These are phyloP conservation scores for Eugnorisma glareosa DNA, from an alignment of 2,888 invertebrate genomes.

Conservation along the genomic window DNA sequence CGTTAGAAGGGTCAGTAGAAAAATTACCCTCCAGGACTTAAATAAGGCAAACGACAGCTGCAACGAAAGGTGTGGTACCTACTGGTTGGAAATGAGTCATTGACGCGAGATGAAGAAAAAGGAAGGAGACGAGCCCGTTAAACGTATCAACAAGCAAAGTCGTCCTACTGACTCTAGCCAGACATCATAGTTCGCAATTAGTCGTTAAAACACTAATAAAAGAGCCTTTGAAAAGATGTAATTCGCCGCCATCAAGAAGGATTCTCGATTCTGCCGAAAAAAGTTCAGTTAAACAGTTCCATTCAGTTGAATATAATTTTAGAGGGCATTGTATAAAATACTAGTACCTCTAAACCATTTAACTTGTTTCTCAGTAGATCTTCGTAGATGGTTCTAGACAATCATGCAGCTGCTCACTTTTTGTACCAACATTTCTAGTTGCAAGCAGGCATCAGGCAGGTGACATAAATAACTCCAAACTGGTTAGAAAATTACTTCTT, in stretches of 20 bases:
- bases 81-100: background rate
- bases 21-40: background rate
- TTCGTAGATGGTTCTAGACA: slow-evolving; percentile 1
- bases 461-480: slow-evolving; percentile 47
- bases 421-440: background rate
- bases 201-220: background rate
- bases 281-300: background rate
- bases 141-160: background rate
- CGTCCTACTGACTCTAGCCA: background rate
- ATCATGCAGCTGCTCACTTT: slow-evolving; percentile 13
- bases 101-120: background rate
- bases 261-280: background rate
- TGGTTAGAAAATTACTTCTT: slow-evolving; percentile 30
- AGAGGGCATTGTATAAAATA: background rate
- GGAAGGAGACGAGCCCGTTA: background rate
- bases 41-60: background rate
- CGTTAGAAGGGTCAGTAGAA: background rate
- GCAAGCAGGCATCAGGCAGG: slow-evolving; percentile 21
- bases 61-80: too few relatives aligned
- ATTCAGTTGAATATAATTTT: background rate
- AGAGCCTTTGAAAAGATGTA: background rate
- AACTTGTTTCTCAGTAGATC: slow-evolving; percentile 1
- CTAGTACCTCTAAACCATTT: background rate
- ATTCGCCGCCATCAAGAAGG: background rate
- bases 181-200: background rate